Base-by-base conservation (phyloP, 1,140 invertebrate genomes). In the Uloborus diversus region DNA sequence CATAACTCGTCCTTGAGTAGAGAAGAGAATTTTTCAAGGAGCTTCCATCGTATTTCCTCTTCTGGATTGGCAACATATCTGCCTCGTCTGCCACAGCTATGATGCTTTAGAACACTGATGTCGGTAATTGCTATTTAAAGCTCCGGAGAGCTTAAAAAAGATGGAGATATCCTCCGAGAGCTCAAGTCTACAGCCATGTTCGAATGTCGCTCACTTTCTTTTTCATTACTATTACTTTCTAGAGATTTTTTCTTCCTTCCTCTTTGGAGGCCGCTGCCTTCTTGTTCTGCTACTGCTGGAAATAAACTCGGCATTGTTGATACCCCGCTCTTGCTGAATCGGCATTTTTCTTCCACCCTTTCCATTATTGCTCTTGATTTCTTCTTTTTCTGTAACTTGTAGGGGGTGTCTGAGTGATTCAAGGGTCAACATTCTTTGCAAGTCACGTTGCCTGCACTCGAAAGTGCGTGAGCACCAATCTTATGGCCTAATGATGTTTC, bases 301-400 rank as follows among this genome's bases (percentile, higher is more conserved):
- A 70, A 70, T 70, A 70, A 70, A 70, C 64, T 57, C 37, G 51
- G 68, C 32, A 70, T 70, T 70, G 68, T 70, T 25, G n/a, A 23
- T 70, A 28, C 49, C 53, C 32, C 33, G 62, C 47, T 32, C 65
- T 51, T 53, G 20, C 65, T 68, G 37, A 32, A 20, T 37, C n/a
- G 27, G 13, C 9, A 11, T 23, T 27, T 27, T 28, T 42, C 42
- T 64, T 64, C 42, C 32, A 37, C 25, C 32, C 20, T 25, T 25
- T n/a, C n/a, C n/a, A n/a, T n/a, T n/a, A n/a, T n/a, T n/a, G n/a
- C n/a, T n/a, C n/a, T n/a, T n/a, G n/a, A n/a, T n/a, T n/a, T n/a
- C n/a, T n/a, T n/a, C n/a, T n/a, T n/a, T n/a, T n/a, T n/a, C n/a
- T n/a, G n/a, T n/a, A n/a, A n/a, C n/a, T n/a, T n/a, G n/a, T n/a